Evolutionary conservation across 1,140 invertebrate species (phyloP).

Genomic region (Macrotrachela quadricornifera): DNA sequence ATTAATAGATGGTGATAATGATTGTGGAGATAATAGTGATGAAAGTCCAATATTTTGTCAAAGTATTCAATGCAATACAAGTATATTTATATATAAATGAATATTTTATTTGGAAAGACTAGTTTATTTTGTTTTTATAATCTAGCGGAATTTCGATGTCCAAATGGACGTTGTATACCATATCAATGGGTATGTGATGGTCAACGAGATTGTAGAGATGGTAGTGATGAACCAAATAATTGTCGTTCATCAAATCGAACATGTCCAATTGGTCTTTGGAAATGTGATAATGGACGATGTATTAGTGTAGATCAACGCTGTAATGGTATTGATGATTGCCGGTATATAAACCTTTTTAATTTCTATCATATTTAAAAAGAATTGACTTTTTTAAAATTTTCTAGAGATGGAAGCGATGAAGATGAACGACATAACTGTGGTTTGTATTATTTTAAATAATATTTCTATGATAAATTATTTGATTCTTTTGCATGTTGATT

Average conservation of each 20-base stretch:
- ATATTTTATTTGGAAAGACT: neutral
- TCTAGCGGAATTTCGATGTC: neutral
- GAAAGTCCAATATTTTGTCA: constrained; percentile 74
- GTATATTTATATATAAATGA: constrained; percentile 11
- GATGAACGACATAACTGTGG: constrained; percentile 14
- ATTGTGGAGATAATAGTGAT: constrained; percentile 78
- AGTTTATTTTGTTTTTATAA: neutral
- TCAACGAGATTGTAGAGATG: constrained; percentile 80
- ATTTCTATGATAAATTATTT: too few species aligned
- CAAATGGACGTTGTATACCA: constrained; percentile 47
- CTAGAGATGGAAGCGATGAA: neutral
- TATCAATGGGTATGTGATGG: constrained; percentile 83
- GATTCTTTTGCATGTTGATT: too few species aligned
- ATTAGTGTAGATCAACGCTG: constrained; percentile 33
- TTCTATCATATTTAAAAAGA: too few species aligned
- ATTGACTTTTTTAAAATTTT: too few species aligned
- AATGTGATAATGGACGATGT: constrained; percentile 56
- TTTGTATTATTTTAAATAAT: constrained; percentile 8
- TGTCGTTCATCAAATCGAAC: neutral
- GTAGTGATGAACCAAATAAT: constrained; percentile 58
- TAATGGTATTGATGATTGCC: constrained; percentile 2
- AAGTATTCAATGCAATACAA: constrained; percentile 27
- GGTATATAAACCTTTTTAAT: too few species aligned
- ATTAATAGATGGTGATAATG: constrained; percentile 45
- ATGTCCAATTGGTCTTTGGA: constrained; percentile 2